phyloP scores from a whole-genome alignment of 2,113 vertebrate species.

The Dipodomys stephensi region DNA sequence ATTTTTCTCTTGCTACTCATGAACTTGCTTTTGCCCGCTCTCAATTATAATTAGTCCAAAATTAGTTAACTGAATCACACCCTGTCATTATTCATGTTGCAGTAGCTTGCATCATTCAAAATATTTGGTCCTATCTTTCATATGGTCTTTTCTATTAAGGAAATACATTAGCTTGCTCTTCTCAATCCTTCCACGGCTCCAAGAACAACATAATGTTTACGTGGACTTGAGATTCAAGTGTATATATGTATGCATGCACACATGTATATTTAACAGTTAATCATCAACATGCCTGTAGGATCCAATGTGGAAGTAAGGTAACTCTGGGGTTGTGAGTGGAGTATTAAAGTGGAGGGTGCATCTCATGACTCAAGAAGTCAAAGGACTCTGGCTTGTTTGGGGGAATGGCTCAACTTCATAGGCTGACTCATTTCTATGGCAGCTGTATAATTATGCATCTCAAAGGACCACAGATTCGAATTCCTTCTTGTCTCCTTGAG shows the following conservation, averaged over 20 bases:
- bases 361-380: neutral
- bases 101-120: neutral
- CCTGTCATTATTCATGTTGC: neutral
- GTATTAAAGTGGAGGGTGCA: neutral
- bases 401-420: constrained; percentile 23
- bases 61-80: neutral
- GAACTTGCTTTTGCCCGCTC: neutral
- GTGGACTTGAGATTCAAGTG: neutral
- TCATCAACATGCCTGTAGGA: neutral
- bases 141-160: neutral
- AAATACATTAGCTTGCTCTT: neutral
- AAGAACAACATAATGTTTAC: neutral
- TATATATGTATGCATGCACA: neutral
- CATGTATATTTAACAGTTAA: neutral
- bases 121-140: neutral
- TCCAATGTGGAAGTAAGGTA: neutral
- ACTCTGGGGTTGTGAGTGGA: neutral
- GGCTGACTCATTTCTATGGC: constrained; percentile 61
- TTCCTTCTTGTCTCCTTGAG: constrained; percentile 36
- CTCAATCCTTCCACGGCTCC: neutral
- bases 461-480: constrained; percentile 53
- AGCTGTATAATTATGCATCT: constrained; percentile 61
- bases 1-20: constrained; percentile 16
- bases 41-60: constrained; percentile 7
- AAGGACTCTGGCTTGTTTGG: neutral